These are phyloP conservation scores for Sipha maydis DNA, from an alignment of 2,888 invertebrate genomes.

Conservation along the genomic window DNA sequence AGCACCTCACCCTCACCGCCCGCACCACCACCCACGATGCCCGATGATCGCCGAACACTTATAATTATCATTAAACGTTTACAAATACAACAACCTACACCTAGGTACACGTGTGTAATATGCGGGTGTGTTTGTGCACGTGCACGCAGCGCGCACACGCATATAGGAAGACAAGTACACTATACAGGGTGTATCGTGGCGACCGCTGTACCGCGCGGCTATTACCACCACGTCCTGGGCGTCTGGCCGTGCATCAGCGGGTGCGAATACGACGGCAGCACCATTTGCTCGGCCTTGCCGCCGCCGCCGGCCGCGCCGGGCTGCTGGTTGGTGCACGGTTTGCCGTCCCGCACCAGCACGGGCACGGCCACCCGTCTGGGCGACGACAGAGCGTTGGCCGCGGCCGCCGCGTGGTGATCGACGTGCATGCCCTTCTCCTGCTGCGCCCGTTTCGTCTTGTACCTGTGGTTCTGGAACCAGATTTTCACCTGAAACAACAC, in stretches of 20 bases:
- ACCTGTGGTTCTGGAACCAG: constrained; percentile 99
- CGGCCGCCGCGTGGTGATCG: constrained; percentile 66
- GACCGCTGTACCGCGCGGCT: neutral
- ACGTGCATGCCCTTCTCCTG: constrained; percentile 80
- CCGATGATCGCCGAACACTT: too few relatives aligned
- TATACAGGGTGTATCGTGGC: constrained; percentile 3
- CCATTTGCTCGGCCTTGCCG: constrained; percentile 64
- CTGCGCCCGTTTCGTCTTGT: constrained; percentile 97
- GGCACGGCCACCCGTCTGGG: constrained; percentile 94
- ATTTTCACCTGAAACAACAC: constrained; percentile 75
- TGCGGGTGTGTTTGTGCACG: neutral
- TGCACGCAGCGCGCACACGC: too few relatives aligned
- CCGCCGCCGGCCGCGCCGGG: constrained; percentile 65
- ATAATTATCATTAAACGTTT: too few relatives aligned
- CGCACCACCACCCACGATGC: too few relatives aligned
- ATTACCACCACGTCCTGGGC: constrained; percentile 69
- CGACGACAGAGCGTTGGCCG: constrained; percentile 75
- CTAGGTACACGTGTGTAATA: neutral
- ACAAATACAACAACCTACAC: too few relatives aligned
- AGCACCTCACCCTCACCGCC: too few relatives aligned
- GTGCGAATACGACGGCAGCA: constrained; percentile 67
- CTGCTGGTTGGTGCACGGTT: constrained; percentile 77
- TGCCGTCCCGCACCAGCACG: constrained; percentile 92
- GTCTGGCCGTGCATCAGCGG: constrained; percentile 69
- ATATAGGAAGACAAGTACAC: constrained; percentile 43